Base-by-base conservation (phyloP, 2,888 invertebrate species). In the Chironomus riparius region DNA sequence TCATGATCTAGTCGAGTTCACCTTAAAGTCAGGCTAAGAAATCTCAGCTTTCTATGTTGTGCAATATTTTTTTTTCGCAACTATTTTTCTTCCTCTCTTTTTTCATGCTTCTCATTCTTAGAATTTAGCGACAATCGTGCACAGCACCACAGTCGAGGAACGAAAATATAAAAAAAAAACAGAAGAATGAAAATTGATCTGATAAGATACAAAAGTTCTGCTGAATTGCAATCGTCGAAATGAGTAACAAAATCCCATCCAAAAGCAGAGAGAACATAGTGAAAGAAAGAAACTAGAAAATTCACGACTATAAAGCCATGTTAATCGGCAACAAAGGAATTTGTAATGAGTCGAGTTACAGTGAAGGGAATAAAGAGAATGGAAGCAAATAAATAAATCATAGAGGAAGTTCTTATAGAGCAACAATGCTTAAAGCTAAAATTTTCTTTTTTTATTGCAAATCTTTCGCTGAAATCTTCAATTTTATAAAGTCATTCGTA, bases 101-200 rank as follows among this genome's bases (percentile, higher is more conserved):
- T 65, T 24, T 24, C 65, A 21, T 65, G 38, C 21, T 65, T 65
- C 65, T 24, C 12, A 24, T 65, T 65, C 65, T 22, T 65, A 65
- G 65, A 65, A 65, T 65, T 65, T 24, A 18, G 65, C 65, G 65
- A 65, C 65, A 65, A 65, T 65, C 65, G 65, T 65, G 65, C 65
- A 24, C 21, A 22, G 15, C 15, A 38, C 18, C 56, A 24, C 21
- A 24, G 62, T 65, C 7, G 22, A 21, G 12, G 21, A 65, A 24
- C 13, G 24, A 22, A 28, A n/a, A n/a, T n/a, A 28, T 2, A 2
- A 38, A 38, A 38, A 10, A 38, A 38, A 38, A 38, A 38, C 38
- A 38, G 65, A 65, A 24, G 65, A 21, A 24, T 65, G 22, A 65
- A 65, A 65, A 65, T 65, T 65, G 65, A 65, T 65, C 65, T 65